phyloP scores from a whole-genome alignment of 2,888 invertebrate genomes.

The Girardia tigrina region DNA sequence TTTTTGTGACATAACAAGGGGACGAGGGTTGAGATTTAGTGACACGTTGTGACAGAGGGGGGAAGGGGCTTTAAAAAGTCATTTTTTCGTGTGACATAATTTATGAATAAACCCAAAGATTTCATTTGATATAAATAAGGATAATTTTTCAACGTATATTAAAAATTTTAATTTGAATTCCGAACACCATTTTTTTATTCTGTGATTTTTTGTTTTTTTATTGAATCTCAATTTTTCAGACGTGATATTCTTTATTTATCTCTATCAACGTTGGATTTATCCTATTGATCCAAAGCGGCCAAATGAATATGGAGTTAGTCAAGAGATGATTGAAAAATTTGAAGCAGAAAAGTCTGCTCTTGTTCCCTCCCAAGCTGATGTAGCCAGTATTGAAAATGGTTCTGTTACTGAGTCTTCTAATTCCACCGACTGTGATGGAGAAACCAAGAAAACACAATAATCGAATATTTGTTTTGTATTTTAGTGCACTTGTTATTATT shows the following conservation, averaged over 20 bases:
- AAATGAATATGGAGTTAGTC: constrained; percentile 95
- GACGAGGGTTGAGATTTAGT: too few relatives aligned
- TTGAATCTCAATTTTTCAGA: constrained; percentile 59
- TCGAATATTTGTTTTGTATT: background rate
- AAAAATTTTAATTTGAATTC: too few relatives aligned
- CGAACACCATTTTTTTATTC: too few relatives aligned
- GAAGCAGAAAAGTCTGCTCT: background rate
- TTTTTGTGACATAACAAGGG: too few relatives aligned
- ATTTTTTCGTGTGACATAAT: too few relatives aligned
- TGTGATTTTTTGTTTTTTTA: too few relatives aligned
- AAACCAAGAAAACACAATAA: constrained; percentile 12
- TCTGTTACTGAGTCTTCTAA: background rate
- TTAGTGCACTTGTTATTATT: constrained; percentile 23
- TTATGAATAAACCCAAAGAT: too few relatives aligned
- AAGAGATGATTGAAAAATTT: constrained; percentile 62
- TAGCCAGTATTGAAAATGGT: background rate
- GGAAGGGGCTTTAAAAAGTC: too few relatives aligned
- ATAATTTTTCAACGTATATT: too few relatives aligned
- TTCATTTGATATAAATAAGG: too few relatives aligned
- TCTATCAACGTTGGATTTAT: constrained; percentile 97
- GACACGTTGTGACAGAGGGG: too few relatives aligned
- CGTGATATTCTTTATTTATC: constrained; percentile 92
- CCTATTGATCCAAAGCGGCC: constrained; percentile 81
- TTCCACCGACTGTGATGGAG: background rate
- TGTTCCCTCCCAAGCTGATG: background rate